Percentiles rank a stretch among this genome's conserved stretches.
Evolutionary conservation across 2,797 vertebrate genomes (phyloP).

Genomic region (Enteromius viviparus): DNA sequence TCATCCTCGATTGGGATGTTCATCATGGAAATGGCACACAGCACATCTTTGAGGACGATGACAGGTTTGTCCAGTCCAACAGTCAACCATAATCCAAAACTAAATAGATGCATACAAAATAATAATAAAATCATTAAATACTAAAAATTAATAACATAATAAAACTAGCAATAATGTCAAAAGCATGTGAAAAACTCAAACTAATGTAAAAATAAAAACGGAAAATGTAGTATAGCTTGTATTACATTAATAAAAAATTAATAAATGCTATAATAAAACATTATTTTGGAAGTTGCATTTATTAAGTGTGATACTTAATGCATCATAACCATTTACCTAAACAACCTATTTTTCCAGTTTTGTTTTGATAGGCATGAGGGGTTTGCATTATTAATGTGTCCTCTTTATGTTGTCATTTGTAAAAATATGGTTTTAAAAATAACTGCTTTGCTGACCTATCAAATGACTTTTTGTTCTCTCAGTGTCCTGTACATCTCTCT

Average conservation of each 20-base stretch:
- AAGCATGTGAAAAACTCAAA: background rate
- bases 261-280: background rate
- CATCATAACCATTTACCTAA: background rate
- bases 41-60: constrained; percentile 87
- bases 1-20: constrained; percentile 91
- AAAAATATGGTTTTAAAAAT: background rate
- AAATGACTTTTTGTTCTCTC: constrained; percentile 5
- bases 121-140: background rate
- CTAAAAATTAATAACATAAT: too few relatives aligned
- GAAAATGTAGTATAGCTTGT: background rate
- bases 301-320: background rate
- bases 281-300: background rate
- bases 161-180: background rate
- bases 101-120: background rate
- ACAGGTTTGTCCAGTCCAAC: constrained; percentile 74
- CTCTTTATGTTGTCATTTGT: constrained; percentile 9
- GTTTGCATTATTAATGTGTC: background rate
- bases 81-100: background rate
- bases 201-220: background rate
- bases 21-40: constrained; percentile 93
- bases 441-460: background rate
- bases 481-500: constrained; percentile 89
- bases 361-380: background rate
- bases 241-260: too few relatives aligned
- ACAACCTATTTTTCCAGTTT: background rate